Evolutionary conservation across 2,113 vertebrate species (phyloP).

Genomic region (Tiliqua scincoides): DNA sequence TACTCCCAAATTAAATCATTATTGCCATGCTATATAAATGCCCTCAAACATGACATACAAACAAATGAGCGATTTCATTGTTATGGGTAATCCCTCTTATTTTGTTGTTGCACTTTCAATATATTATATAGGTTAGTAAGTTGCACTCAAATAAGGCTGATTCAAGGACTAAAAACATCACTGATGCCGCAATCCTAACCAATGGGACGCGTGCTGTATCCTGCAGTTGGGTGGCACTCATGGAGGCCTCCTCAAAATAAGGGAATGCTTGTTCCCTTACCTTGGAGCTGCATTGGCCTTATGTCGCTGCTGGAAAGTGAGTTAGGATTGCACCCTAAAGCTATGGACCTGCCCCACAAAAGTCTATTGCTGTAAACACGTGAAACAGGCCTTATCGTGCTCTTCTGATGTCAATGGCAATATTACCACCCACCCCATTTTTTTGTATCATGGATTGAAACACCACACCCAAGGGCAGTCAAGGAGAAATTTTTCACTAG

Average conservation of each 20-base stretch:
- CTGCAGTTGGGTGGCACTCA: too few species aligned
- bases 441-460: neutral
- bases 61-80: neutral
- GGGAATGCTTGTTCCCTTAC: too few species aligned
- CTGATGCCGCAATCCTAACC: too few species aligned
- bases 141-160: neutral
- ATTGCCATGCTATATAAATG: neutral
- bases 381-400: neutral
- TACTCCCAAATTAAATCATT: neutral
- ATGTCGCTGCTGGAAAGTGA: too few species aligned
- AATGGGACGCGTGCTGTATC: too few species aligned
- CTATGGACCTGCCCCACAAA: neutral
- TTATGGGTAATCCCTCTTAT: neutral
- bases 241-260: too few species aligned
- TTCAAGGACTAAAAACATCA: neutral
- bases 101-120: constrained; percentile 24
- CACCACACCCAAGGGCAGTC: neutral
- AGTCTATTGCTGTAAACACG: too few species aligned
- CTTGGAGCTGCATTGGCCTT: too few species aligned
- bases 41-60: neutral
- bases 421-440: neutral
- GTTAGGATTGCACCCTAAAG: too few species aligned
- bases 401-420: neutral
- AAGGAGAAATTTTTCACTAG: neutral
- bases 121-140: neutral